Evolutionary conservation across 2,888 invertebrate genomes (phyloP).

Genomic region (Pseudococcus jackbeardsleyi): DNA sequence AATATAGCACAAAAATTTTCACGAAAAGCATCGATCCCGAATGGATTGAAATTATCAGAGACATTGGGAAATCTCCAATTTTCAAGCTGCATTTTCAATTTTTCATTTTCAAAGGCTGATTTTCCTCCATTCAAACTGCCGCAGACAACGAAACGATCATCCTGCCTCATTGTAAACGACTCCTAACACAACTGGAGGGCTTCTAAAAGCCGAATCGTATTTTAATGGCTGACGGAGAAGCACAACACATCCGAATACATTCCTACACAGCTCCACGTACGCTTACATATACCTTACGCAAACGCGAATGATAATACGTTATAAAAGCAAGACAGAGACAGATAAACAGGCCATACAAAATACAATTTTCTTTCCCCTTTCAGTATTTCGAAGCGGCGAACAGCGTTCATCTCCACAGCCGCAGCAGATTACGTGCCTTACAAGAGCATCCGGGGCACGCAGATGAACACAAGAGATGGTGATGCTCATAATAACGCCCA

Average conservation of each 20-base stretch:
- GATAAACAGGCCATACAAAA: not conserved
- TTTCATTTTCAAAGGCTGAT: too few relatives aligned
- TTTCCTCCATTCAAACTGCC: not conserved
- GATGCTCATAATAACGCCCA: constrained; percentile 51
- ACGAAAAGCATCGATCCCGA: too few relatives aligned
- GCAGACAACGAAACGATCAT: not conserved
- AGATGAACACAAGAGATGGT: not conserved
- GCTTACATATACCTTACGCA: not conserved
- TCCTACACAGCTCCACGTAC: not conserved
- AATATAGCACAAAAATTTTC: too few relatives aligned
- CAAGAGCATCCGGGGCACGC: constrained; percentile 45
- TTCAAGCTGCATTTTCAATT: too few relatives aligned
- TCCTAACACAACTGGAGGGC: not conserved
- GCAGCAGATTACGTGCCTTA: not conserved
- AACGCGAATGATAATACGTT: constrained; percentile 12
- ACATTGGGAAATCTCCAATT: too few relatives aligned
- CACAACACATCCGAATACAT: not conserved
- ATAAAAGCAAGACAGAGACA: not conserved
- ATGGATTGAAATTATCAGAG: too few relatives aligned
- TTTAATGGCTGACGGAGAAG: constrained; percentile 7
- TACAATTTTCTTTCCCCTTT: constrained; percentile 30
- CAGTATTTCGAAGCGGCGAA: not conserved
- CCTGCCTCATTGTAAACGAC: not conserved
- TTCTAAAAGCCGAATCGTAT: not conserved
- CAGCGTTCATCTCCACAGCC: constrained; percentile 4